Evolutionary conservation across 2,888 invertebrate species (phyloP), one percentile per base, ranked within the genome.

Genomic region (Ptilodon capucinus): DNA sequence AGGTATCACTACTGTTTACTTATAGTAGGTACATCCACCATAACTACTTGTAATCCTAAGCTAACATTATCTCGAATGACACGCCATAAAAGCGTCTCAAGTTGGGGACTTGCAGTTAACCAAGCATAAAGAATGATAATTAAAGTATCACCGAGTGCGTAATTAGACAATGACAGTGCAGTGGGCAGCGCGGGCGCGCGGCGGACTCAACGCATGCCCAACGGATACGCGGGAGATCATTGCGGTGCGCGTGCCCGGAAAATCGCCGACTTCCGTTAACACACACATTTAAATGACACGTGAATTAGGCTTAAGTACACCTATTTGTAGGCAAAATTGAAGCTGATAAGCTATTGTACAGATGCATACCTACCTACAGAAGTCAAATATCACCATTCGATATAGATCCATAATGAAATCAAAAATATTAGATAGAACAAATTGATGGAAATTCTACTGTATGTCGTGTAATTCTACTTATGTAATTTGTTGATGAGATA

Each of bases 221-320:
- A 66, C 74, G 73, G 71, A 77, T 70, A 71, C 62, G 64, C 49
- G 45, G 45, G 68, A 68, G 68, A 75, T 76, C 69, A 70, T 68
- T 68, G 71, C 60, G 59, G 64, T 66, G 76, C 75, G 74, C 76
- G 74, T 71, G 79, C 72, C 79, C 81, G 80, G 82, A 84, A 88
- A 89, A 90, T 89, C 71, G 75, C 43, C 70, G 43, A 59, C 74
- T 84, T 89, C 89, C 89, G 86, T 55, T 68, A 56, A 58, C 46
- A 59, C 58, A 58, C 60, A 60, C 60, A 60, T 48, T 43, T 45
- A 40, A 57, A 56, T 57, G 42, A 40, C 38, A 60, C 51, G 55
- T 49, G 39, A 57, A 53, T 62, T 60, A 51, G 16, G 43, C 44
- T 21, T 57, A 57, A 54, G 36, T 61, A 51, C 43, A 47, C 21